These are phyloP conservation scores for Abscondita cerata DNA, from an alignment of 2,888 invertebrate genomes.

Conservation along the genomic window DNA sequence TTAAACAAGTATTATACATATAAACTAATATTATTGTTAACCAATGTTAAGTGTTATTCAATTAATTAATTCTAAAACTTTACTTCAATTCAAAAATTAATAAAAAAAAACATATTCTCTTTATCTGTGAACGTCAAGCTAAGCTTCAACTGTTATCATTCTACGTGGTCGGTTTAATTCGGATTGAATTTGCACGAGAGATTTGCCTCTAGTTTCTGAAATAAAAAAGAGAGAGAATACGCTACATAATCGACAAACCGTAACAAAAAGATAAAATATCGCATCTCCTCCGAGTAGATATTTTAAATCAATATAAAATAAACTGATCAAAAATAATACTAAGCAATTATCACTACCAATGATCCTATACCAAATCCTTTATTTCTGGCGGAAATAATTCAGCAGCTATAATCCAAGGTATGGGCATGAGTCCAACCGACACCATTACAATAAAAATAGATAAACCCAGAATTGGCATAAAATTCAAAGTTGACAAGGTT, in stretches of 20 bases:
- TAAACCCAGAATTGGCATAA: slow-evolving; percentile 77
- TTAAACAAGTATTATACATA: too few species aligned
- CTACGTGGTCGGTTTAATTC: too few species aligned
- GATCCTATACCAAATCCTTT: slow-evolving; percentile 76
- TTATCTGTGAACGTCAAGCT: too few species aligned
- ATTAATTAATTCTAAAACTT: too few species aligned
- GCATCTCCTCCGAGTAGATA: slow-evolving; percentile 64
- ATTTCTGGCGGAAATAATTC: slow-evolving; percentile 84
- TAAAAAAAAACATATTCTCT: too few species aligned
- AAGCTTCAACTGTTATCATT: too few species aligned
- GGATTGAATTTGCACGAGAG: too few species aligned
- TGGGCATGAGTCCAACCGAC: slow-evolving; percentile 85
- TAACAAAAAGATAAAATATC: slow-evolving; percentile 79
- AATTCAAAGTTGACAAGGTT: slow-evolving; percentile 65
- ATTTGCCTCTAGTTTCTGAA: slow-evolving; percentile 75
- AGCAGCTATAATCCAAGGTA: slow-evolving; percentile 86
- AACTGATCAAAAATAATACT: slow-evolving; percentile 80
- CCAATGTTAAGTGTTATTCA: too few species aligned
- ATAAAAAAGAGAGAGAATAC: slow-evolving; percentile 73
- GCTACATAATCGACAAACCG: slow-evolving; percentile 69
- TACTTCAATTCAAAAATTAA: too few species aligned
- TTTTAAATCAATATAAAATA: slow-evolving; percentile 70
- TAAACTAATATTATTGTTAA: too few species aligned
- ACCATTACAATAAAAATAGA: slow-evolving; percentile 82
- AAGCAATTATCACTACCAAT: slow-evolving; percentile 85